Evolutionary conservation across 2,797 vertebrate genomes (phyloP).

Genomic region (Crenuchus spilurus): DNA sequence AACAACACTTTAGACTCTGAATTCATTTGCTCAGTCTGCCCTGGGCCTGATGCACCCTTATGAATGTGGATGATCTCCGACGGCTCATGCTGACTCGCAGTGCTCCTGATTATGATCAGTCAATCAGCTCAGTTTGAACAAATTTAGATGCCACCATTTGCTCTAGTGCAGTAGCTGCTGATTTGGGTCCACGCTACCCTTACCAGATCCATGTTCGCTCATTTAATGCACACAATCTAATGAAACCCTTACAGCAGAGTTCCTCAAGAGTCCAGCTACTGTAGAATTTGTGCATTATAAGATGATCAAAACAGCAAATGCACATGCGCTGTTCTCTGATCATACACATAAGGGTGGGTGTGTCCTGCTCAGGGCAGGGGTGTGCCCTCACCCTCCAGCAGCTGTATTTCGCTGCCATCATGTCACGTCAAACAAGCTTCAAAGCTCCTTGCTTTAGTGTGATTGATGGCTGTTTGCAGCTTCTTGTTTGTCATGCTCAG

Average conservation of each 20-base stretch:
- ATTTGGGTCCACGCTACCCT: too few relatives aligned
- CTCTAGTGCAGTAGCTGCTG: too few relatives aligned
- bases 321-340: background rate
- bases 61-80: slow-evolving; percentile 10
- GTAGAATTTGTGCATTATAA: too few relatives aligned
- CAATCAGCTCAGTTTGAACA: background rate
- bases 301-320: background rate
- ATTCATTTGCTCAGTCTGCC: slow-evolving; percentile 7
- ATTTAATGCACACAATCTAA: too few relatives aligned
- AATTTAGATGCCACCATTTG: background rate
- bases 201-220: too few relatives aligned
- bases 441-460: slow-evolving; percentile 12
- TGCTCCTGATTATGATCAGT: background rate
- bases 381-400: slow-evolving; percentile 81
- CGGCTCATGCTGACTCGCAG: background rate
- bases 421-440: slow-evolving; percentile 62
- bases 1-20: background rate
- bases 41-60: slow-evolving; percentile 12
- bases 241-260: too few relatives aligned
- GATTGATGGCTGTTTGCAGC: background rate
- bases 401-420: slow-evolving; percentile 80
- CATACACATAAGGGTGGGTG: slow-evolving; percentile 16
- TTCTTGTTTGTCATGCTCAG: background rate
- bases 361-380: slow-evolving; percentile 61
- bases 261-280: too few relatives aligned